Evolutionary conservation across 2,888 invertebrate species (phyloP).

Genomic region (Brenthis daphne): DNA sequence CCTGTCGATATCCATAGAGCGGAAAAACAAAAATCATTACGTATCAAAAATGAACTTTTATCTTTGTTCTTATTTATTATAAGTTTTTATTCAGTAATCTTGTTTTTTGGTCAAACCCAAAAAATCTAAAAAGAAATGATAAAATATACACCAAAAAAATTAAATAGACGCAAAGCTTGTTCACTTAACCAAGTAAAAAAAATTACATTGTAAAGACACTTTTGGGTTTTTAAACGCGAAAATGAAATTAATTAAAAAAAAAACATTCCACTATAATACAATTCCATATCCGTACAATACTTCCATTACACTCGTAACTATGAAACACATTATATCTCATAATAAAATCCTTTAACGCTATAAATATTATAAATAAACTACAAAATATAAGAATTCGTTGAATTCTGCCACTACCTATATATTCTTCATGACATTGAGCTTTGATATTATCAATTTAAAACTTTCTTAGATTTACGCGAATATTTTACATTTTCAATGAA

Average conservation of each 20-base stretch:
- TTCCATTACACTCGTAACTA: neutral
- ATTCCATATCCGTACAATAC: constrained; percentile 8
- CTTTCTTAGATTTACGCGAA: neutral
- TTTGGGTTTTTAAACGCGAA: neutral
- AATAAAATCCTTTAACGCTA: neutral
- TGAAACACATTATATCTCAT: neutral
- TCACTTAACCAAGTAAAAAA: too few relatives aligned
- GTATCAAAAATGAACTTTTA: too few relatives aligned
- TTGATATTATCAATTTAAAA: neutral
- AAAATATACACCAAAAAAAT: too few relatives aligned
- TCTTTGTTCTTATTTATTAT: too few relatives aligned
- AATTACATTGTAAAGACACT: neutral
- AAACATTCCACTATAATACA: neutral
- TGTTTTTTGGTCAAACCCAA: too few relatives aligned
- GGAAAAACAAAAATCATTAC: too few relatives aligned
- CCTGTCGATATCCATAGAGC: too few relatives aligned
- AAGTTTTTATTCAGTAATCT: too few relatives aligned
- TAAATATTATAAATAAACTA: constrained; percentile 8
- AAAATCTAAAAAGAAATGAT: too few relatives aligned
- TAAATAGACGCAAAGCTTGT: too few relatives aligned
- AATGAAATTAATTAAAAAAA: neutral
- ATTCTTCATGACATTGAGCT: constrained; percentile 3
- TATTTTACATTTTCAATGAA: too few relatives aligned
- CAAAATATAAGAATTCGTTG: constrained; percentile 14
- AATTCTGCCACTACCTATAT: neutral